These are phyloP conservation scores for Formica selysi DNA, from an alignment of 1,140 invertebrate species.

Conservation along the genomic window DNA sequence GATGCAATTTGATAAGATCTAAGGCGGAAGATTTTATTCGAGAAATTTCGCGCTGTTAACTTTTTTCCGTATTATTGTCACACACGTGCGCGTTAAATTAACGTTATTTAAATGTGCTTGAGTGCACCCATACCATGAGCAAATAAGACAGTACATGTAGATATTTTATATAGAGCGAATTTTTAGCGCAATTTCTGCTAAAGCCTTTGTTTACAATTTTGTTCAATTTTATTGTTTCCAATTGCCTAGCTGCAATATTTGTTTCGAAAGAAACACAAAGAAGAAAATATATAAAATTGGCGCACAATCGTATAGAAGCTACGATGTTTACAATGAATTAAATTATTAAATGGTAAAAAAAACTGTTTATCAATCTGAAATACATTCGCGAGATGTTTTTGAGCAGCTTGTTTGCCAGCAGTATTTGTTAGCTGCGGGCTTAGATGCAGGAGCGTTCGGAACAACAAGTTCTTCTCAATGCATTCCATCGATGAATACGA, in stretches of 20 bases:
- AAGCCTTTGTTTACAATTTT: background rate
- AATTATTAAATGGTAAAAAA: background rate
- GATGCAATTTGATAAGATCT: constrained; percentile 17
- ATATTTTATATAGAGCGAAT: constrained; percentile 11
- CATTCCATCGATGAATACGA: constrained; percentile 69
- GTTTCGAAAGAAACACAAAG: background rate
- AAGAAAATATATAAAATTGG: constrained; percentile 7
- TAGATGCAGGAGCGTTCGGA: constrained; percentile 8
- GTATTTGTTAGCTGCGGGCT: constrained; percentile 17
- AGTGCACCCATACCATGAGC: background rate
- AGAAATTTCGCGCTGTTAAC: constrained; percentile 52
- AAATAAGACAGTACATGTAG: constrained; percentile 5
- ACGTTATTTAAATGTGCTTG: constrained; percentile 28
- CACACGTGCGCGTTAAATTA: constrained; percentile 37
- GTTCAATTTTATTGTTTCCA: no score
- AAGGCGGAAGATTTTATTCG: constrained; percentile 37
- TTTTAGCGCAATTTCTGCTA: background rate
- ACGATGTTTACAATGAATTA: background rate
- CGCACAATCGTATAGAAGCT: background rate
- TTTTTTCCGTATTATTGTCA: constrained; percentile 27
- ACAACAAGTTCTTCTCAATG: constrained; percentile 44
- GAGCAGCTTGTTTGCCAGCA: background rate
- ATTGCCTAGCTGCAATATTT: background rate
- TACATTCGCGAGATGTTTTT: constrained; percentile 8
- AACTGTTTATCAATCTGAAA: constrained; percentile 4